Percentiles rank a stretch among this genome's conserved stretches.
These are phyloP conservation scores for Planiliza haematocheilus DNA, from an alignment of 2,113 vertebrate species.

Conservation along the genomic window DNA sequence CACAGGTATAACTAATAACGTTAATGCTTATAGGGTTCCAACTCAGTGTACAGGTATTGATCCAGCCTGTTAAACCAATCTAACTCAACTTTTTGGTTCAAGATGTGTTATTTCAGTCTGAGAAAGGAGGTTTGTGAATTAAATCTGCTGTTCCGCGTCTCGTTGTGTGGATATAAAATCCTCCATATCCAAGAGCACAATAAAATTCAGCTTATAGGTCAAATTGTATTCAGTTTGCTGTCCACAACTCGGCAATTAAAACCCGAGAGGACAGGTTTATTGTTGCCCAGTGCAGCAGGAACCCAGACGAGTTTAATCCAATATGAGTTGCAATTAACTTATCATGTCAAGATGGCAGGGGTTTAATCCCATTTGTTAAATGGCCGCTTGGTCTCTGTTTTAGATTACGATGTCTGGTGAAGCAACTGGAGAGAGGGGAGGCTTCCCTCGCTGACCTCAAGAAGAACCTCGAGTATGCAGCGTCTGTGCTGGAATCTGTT, in stretches of 20 bases:
- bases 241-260: neutral
- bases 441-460: conserved; percentile 94
- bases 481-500: conserved; percentile 94
- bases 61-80: neutral
- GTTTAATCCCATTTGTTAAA: conserved; percentile 68
- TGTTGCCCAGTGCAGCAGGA: conserved; percentile 4
- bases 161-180: neutral
- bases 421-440: conserved; percentile 96
- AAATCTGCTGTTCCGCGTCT: neutral
- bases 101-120: neutral
- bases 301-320: conserved; percentile 40
- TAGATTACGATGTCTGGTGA: conserved; percentile 95
- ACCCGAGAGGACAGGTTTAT: neutral
- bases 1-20: conserved; percentile 34
- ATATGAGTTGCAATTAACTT: conserved; percentile 50
- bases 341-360: conserved; percentile 42
- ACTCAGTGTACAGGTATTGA: conserved; percentile 26
- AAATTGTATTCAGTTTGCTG: neutral
- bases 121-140: neutral
- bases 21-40: conserved; percentile 19
- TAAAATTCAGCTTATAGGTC: conserved; percentile 1
- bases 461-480: conserved; percentile 98
- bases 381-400: conserved; percentile 57
- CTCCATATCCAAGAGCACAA: neutral
- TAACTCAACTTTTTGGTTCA: neutral